These are phyloP conservation scores for Pygmarrhopalites habei DNA, from an alignment of 1,140 invertebrate species.

Conservation along the genomic window DNA sequence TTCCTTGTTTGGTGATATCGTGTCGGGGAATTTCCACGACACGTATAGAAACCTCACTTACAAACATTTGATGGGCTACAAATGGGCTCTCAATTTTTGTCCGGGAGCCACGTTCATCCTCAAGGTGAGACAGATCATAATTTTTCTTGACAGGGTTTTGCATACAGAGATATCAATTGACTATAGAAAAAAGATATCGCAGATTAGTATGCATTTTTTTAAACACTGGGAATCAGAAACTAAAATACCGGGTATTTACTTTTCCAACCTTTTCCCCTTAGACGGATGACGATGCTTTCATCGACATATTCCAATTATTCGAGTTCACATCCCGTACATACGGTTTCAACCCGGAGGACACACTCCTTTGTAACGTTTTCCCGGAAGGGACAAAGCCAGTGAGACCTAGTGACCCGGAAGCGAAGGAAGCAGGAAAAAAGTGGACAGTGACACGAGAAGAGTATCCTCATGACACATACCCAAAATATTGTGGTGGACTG, in stretches of 20 bases:
- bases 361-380: constrained; percentile 44
- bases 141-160: too few species aligned
- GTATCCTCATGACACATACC: constrained; percentile 43
- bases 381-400: constrained; percentile 43
- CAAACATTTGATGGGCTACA: constrained; percentile 49
- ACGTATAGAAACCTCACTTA: constrained; percentile 47
- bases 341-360: constrained; percentile 29
- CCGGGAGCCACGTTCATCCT: constrained; percentile 45
- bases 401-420: constrained; percentile 26
- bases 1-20: constrained; percentile 42
- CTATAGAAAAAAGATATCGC: too few species aligned
- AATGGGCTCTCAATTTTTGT: constrained; percentile 48
- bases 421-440: constrained; percentile 39
- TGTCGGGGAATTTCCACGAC: constrained; percentile 46
- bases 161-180: too few species aligned
- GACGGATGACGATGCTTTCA: constrained; percentile 51
- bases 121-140: too few species aligned
- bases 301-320: constrained; percentile 47
- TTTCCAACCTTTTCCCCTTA: too few species aligned
- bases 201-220: too few species aligned
- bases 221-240: too few species aligned
- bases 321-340: constrained; percentile 42
- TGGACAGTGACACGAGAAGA: constrained; percentile 44
- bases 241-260: too few species aligned
- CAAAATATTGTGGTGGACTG: constrained; percentile 46